Conservation (phyloP, 37 sponge, comb jelly and placozoan genomes). For the Petrosia ficiformis region DNA sequence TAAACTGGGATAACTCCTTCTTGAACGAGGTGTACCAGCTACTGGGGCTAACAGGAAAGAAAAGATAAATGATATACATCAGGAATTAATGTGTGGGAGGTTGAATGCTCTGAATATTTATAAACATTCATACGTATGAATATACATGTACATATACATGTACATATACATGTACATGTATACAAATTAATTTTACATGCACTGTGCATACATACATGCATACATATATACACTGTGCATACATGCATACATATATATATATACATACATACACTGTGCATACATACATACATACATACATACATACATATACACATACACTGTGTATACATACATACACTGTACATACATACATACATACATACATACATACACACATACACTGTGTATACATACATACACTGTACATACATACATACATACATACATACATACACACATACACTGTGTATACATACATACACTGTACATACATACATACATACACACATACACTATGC, state of each 20-base stretch:
- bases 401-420: neutral
- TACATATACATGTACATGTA: neutral
- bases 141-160: neutral
- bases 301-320: no score
- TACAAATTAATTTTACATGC: neutral
- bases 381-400: neutral
- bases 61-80: no score
- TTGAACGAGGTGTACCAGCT: neutral
- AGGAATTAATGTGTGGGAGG: neutral
- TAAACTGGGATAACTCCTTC: neutral
- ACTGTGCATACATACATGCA: neutral
- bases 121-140: neutral
- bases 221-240: no score
- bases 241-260: neutral
- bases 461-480: neutral
- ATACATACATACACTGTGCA: no score
- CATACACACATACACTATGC: neutral
- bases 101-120: neutral
- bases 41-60: neutral
- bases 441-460: neutral
- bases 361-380: neutral
- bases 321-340: no score
- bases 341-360: neutral
- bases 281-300: constrained; percentile 5
- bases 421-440: neutral